Conservation (phyloP, 2,888 invertebrate genomes). For the Limnephilus lunatus region DNA sequence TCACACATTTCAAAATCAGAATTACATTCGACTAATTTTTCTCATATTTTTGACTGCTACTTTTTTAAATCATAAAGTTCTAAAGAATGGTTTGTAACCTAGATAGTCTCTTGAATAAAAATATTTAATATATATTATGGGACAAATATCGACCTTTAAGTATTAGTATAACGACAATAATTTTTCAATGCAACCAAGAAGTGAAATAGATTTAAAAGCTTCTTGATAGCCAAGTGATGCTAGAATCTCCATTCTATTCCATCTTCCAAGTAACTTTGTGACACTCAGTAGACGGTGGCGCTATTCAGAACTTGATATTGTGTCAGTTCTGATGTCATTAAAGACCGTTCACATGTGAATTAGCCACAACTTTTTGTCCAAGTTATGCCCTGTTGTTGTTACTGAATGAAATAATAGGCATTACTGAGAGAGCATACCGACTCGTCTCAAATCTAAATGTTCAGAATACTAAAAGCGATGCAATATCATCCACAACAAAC, state of each 20-base stretch:
- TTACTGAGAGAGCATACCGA: not conserved
- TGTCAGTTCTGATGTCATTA: conserved; percentile 25
- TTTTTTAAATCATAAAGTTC: no score
- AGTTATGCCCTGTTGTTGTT: not conserved
- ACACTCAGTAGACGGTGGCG: conserved; percentile 7
- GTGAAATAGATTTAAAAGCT: no score
- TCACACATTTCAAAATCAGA: no score
- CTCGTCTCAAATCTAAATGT: not conserved
- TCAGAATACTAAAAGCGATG: not conserved
- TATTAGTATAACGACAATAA: no score
- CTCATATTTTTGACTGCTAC: no score
- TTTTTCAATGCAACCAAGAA: no score
- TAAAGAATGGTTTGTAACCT: no score
- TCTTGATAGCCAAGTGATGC: no score
- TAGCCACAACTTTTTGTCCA: not conserved
- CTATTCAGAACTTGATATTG: not conserved
- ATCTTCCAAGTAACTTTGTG: not conserved
- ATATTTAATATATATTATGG: no score
- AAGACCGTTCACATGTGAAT: conserved; percentile 14
- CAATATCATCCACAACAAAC: not conserved
- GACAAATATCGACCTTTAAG: no score
- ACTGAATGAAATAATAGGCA: not conserved
- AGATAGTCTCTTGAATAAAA: no score
- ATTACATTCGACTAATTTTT: no score
- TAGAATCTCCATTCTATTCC: not conserved